phyloP scores from a whole-genome alignment of 1,140 invertebrate genomes.

The Pantala flavescens region DNA sequence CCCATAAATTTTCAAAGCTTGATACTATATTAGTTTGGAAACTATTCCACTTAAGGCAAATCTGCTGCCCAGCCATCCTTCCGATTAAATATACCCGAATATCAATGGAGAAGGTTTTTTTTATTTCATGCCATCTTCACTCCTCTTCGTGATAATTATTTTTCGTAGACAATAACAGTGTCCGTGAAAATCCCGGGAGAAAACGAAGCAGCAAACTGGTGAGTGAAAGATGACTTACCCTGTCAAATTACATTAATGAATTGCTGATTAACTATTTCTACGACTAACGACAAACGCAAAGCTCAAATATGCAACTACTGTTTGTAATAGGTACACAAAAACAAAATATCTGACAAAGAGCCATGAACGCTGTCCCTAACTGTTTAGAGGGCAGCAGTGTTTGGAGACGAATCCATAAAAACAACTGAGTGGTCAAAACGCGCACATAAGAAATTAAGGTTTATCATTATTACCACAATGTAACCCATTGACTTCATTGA shows the following conservation, averaged over 20 bases:
- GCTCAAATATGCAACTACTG: neutral
- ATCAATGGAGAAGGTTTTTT: neutral
- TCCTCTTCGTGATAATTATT: neutral
- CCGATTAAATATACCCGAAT: neutral
- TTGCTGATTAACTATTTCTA: no score
- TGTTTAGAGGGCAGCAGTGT: neutral
- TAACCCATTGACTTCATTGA: neutral
- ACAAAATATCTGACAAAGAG: neutral
- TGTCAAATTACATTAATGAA: neutral
- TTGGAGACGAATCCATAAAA: neutral
- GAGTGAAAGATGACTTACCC: neutral
- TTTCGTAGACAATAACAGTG: neutral
- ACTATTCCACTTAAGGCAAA: constrained; percentile 56
- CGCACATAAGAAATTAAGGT: neutral
- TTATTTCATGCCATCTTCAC: neutral
- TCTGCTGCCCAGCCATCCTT: constrained; percentile 41
- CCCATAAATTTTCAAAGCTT: constrained; percentile 50
- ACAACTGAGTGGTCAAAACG: neutral
- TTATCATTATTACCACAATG: neutral
- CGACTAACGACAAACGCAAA: no score
- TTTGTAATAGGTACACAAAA: neutral
- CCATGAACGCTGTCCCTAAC: neutral
- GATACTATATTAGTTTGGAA: constrained; percentile 50
- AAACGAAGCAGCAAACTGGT: neutral
- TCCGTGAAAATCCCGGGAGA: neutral